These are phyloP conservation scores for Neoarius graeffei DNA, from an alignment of 2,113 vertebrate species.

Conservation along the genomic window DNA sequence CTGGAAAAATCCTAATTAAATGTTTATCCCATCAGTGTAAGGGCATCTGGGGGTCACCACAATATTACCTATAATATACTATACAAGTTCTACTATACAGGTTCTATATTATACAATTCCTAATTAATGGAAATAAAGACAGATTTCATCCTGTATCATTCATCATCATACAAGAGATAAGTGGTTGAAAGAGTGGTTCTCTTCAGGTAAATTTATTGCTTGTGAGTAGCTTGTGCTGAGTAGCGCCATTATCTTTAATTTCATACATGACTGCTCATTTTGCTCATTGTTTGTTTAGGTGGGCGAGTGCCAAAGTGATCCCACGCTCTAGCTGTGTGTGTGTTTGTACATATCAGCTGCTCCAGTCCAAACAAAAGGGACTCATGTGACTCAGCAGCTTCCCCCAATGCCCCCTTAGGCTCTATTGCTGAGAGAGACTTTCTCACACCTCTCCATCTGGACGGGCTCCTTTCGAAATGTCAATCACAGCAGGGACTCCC, in stretches of 20 bases:
- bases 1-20: conserved; percentile 41
- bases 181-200: neutral
- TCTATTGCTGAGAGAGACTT: conserved; percentile 54
- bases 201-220: conserved; percentile 13
- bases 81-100: neutral
- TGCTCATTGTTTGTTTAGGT: conserved; percentile 55
- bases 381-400: conserved; percentile 61
- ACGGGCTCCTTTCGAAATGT: conserved; percentile 57
- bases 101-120: conserved; percentile 21
- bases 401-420: conserved; percentile 51
- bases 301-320: conserved; percentile 47
- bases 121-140: neutral
- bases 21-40: conserved; percentile 44
- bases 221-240: conserved; percentile 7
- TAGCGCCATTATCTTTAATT: conserved; percentile 37
- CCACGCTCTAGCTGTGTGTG: conserved; percentile 51
- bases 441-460: conserved; percentile 66
- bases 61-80: conserved; percentile 38
- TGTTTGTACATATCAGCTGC: conserved; percentile 61
- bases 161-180: neutral
- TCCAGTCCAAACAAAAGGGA: conserved; percentile 51
- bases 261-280: conserved; percentile 49
- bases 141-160: conserved; percentile 1
- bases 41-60: conserved; percentile 36
- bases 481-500: conserved; percentile 61